Evolutionary conservation across 2,113 vertebrate genomes (phyloP).

Genomic region (Sturnira hondurensis): DNA sequence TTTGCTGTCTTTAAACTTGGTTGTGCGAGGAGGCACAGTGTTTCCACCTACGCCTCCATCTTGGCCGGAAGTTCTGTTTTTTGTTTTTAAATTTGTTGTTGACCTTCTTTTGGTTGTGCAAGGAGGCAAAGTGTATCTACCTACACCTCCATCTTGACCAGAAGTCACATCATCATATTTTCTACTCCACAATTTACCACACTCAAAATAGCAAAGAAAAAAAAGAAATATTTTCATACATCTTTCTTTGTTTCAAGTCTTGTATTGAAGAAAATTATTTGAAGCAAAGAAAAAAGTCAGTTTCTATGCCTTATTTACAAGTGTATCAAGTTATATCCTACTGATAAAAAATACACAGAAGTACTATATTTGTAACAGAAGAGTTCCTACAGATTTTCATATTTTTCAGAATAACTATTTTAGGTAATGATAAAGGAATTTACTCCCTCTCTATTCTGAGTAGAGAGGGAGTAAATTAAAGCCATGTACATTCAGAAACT

Average conservation of each 20-base stretch:
- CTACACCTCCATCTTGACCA: too few species aligned
- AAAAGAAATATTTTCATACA: not conserved
- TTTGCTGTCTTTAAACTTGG: too few species aligned
- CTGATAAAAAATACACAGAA: not conserved
- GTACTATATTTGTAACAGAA: not conserved
- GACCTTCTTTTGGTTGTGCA: too few species aligned
- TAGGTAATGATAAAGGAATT: not conserved
- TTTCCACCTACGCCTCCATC: too few species aligned
- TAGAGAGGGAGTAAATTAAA: not conserved
- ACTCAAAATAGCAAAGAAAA: slow-evolving; percentile 18
- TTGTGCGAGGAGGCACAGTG: too few species aligned
- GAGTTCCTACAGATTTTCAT: not conserved
- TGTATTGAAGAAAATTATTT: not conserved
- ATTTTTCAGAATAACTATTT: slow-evolving; percentile 42
- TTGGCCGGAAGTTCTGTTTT: too few species aligned
- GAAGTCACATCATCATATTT: not conserved
- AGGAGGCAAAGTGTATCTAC: too few species aligned
- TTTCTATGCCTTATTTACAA: not conserved
- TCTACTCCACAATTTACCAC: not conserved
- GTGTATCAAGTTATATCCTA: not conserved
- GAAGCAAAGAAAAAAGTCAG: not conserved
- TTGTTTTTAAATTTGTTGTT: too few species aligned
- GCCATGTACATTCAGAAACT: not conserved
- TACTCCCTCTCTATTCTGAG: slow-evolving; percentile 16
- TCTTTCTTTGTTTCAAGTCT: not conserved